A percentile compares a stretch with the other conserved stretches of the same genome.
Conservation (phyloP, 2,888 invertebrate species). For the Chymomyza amoena region DNA sequence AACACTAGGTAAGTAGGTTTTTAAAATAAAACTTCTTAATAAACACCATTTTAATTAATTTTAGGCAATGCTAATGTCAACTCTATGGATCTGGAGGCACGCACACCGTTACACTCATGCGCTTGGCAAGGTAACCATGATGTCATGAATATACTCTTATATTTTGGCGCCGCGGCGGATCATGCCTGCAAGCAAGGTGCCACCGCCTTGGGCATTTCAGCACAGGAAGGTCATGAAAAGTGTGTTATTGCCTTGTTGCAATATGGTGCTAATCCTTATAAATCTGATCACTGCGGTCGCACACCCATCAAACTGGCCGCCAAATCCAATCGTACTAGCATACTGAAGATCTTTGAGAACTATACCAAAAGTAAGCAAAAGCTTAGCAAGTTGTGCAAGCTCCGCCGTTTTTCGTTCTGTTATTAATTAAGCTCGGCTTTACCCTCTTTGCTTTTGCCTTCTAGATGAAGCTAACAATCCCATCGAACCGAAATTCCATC, state of each 20-base stretch:
- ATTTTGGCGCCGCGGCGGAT: constrained; percentile 89
- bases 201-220: constrained; percentile 95
- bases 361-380: constrained; percentile 80
- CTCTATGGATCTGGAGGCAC: constrained; percentile 90
- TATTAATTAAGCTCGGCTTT: constrained; percentile 23
- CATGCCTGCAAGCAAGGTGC: constrained; percentile 97
- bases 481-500: constrained; percentile 77
- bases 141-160: constrained; percentile 89
- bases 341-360: constrained; percentile 88
- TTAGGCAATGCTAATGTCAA: constrained; percentile 91
- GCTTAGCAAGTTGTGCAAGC: background rate
- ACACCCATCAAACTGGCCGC: constrained; percentile 93
- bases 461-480: constrained; percentile 78
- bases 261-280: constrained; percentile 91
- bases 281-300: constrained; percentile 91
- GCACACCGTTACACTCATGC: constrained; percentile 95
- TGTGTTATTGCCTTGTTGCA: constrained; percentile 91
- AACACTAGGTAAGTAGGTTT: constrained; percentile 80
- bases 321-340: constrained; percentile 93
- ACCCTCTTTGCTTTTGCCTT: constrained; percentile 21
- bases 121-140: constrained; percentile 96
- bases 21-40: background rate
- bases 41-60: background rate
- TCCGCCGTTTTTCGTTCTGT: constrained; percentile 42
- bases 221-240: constrained; percentile 96